These are phyloP conservation scores for Cephalopterus ornatus DNA, from an alignment of 2,113 vertebrate species.

Conservation along the genomic window DNA sequence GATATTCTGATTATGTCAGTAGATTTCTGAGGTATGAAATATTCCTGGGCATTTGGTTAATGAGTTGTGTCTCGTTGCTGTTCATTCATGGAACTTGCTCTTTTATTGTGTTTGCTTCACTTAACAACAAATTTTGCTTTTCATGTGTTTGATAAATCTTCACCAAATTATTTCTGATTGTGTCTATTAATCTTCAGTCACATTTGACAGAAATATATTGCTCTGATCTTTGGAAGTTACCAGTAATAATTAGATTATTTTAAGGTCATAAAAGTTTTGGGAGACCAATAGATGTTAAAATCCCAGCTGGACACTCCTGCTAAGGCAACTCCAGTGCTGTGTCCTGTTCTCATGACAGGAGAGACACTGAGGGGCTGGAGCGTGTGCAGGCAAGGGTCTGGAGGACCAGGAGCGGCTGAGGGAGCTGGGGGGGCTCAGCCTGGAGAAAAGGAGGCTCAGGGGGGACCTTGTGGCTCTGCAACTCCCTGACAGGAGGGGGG, in stretches of 20 bases:
- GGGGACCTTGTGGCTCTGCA: not conserved
- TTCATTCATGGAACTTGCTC: conserved; percentile 78
- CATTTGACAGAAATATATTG: conserved; percentile 78
- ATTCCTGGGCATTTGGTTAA: conserved; percentile 73
- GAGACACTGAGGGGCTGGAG: not conserved
- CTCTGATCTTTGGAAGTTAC: conserved; percentile 81
- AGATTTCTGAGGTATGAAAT: conserved; percentile 75
- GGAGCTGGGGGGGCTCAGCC: not conserved
- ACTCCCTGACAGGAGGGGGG: not conserved
- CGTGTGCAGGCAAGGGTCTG: not conserved
- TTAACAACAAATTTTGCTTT: conserved; percentile 79
- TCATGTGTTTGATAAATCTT: conserved; percentile 71
- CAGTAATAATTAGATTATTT: conserved; percentile 71
- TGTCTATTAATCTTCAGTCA: conserved; percentile 82
- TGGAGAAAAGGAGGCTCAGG: not conserved
- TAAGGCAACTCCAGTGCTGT: not conserved
- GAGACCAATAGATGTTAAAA: conserved; percentile 12
- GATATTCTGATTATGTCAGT: conserved; percentile 62
- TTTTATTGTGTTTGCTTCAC: conserved; percentile 77
- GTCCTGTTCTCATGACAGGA: not conserved
- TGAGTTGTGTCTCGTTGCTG: conserved; percentile 75
- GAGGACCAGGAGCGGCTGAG: not conserved
- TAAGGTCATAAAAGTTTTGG: conserved; percentile 65
- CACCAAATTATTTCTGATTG: conserved; percentile 77
- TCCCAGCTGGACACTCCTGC: not conserved